Evolutionary conservation across 1,140 invertebrate species (phyloP).

Genomic region (Artemia franciscana): DNA sequence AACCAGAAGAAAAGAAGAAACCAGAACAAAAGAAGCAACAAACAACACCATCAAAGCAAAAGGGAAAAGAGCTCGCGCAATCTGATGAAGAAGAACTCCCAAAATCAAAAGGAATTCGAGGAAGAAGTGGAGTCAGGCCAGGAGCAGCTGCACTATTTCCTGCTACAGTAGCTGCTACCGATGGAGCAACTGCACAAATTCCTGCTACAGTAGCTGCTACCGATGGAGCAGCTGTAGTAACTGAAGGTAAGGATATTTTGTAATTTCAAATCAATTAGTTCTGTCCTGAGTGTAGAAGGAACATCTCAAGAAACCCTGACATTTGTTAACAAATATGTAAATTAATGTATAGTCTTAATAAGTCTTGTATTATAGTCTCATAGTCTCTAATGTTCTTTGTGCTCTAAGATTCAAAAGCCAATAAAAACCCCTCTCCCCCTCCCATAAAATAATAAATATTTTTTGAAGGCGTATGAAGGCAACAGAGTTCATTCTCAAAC

Average conservation of each 20-base stretch:
- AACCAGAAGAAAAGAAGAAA: slow-evolving; percentile 6
- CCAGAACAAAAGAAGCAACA: slow-evolving; percentile 4
- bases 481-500: too few relatives aligned
- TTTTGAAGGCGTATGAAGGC: too few relatives aligned
- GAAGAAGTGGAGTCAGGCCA: slow-evolving; percentile 1
- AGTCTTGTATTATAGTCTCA: too few relatives aligned
- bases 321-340: too few relatives aligned
- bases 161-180: slow-evolving; percentile 6
- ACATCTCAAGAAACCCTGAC: too few relatives aligned
- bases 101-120: slow-evolving; percentile 3
- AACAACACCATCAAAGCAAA: not conserved
- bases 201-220: slow-evolving; percentile 5
- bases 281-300: too few relatives aligned
- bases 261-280: too few relatives aligned
- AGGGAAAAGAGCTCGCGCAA: not conserved
- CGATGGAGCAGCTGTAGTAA: slow-evolving; percentile 6
- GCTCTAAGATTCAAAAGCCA: too few relatives aligned
- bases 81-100: not conserved
- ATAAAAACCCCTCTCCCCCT: too few relatives aligned
- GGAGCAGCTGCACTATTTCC: slow-evolving; percentile 1
- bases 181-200: slow-evolving; percentile 1
- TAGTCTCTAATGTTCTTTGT: too few relatives aligned
- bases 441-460: too few relatives aligned
- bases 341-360: too few relatives aligned
- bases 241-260: slow-evolving; percentile 4